A percentile compares a stretch with the other conserved stretches of the same genome.
Conservation (phyloP, 2,888 invertebrate species). For the Habrosyne pyritoides region DNA sequence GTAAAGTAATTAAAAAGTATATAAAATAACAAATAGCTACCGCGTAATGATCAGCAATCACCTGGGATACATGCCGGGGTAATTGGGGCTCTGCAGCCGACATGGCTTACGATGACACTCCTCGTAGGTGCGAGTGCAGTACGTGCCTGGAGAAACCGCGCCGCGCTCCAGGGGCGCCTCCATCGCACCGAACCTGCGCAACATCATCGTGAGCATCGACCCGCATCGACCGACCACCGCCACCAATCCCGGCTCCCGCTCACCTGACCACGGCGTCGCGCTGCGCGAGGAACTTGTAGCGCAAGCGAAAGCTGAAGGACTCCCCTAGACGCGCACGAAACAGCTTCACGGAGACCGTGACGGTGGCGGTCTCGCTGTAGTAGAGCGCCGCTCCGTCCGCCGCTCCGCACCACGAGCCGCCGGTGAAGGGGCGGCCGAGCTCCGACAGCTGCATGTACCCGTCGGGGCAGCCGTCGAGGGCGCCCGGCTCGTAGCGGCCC, state of each 20-base stretch:
- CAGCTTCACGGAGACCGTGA: conserved; percentile 92
- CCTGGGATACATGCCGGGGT: conserved; percentile 92
- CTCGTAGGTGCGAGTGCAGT: conserved; percentile 93
- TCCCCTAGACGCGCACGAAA: conserved; percentile 88
- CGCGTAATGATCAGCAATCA: conserved; percentile 15
- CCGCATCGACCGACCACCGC: neutral
- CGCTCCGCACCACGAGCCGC: conserved; percentile 95
- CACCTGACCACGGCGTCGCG: conserved; percentile 90
- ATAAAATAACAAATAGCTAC: neutral
- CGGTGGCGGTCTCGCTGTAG: conserved; percentile 95
- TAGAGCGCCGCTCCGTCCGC: conserved; percentile 92
- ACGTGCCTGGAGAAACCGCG: conserved; percentile 91
- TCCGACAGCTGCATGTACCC: conserved; percentile 95
- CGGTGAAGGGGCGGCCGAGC: conserved; percentile 93
- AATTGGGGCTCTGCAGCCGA: conserved; percentile 94
- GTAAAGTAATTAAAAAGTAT: neutral
- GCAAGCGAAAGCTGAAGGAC: conserved; percentile 91
- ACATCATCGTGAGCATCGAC: neutral
- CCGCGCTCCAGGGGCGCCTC: conserved; percentile 92
- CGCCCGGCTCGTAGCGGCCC: conserved; percentile 90
- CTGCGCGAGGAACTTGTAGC: conserved; percentile 92
- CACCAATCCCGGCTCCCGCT: conserved; percentile 27
- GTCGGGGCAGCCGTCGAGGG: conserved; percentile 91
- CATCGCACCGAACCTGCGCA: conserved; percentile 87
- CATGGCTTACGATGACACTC: conserved; percentile 93